Conservation (phyloP, 37 sponge, comb jelly and placozoan species). For the Hormiphora californensis region DNA sequence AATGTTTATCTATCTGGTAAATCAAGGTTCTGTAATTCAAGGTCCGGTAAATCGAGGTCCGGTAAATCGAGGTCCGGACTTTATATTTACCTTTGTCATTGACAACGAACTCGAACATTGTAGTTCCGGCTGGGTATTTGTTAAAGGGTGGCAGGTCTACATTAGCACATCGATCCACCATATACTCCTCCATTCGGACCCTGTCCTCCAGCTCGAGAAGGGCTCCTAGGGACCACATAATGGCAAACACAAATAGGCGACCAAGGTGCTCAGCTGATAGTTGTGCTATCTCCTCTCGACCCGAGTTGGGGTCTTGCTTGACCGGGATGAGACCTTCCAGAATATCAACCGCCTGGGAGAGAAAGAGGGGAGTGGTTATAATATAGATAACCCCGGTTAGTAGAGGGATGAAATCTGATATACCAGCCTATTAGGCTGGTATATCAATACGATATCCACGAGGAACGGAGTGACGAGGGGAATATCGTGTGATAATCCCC, state of each 20-base stretch:
- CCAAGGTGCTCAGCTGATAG: constrained; percentile 64
- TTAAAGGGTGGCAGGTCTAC: constrained; percentile 69
- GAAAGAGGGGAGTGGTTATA: neutral
- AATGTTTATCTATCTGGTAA: no score
- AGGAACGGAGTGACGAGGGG: no score
- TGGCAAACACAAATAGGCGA: constrained; percentile 81
- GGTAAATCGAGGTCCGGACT: no score
- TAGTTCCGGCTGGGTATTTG: constrained; percentile 12
- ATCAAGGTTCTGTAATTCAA: no score
- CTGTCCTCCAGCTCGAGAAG: constrained; percentile 87
- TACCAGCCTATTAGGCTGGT: no score
- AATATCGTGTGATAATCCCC: no score
- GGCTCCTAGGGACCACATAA: constrained; percentile 98
- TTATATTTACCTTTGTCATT: constrained; percentile 53
- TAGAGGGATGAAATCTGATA: no score
- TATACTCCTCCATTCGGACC: constrained; percentile 80
- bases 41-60: no score
- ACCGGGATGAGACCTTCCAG: constrained; percentile 73
- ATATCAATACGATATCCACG: no score
- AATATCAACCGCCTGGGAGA: constrained; percentile 72
- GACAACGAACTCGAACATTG: constrained; percentile 58
- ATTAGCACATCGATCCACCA: constrained; percentile 65
- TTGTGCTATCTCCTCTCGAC: constrained; percentile 18
- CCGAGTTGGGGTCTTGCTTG: constrained; percentile 59
- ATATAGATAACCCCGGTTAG: neutral